These are phyloP conservation scores for Sinopyrophorus schimmeli DNA, from an alignment of 2,888 invertebrate species.

Conservation along the genomic window DNA sequence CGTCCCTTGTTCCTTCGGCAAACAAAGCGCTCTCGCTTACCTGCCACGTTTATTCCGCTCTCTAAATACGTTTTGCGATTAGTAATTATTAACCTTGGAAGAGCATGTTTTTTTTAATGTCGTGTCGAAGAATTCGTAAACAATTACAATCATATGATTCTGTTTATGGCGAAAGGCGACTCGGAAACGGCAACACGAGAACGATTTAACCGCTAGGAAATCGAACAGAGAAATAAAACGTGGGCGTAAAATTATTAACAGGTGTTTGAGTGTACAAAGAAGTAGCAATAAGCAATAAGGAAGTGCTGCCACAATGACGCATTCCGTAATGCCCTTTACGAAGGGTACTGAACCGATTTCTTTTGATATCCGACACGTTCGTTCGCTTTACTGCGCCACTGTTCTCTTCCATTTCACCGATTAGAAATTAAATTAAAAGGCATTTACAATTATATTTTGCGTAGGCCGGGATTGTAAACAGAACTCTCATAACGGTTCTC, in stretches of 20 bases:
- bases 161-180: slow-evolving; percentile 16
- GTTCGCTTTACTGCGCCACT: no score
- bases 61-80: background rate
- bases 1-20: slow-evolving; percentile 19
- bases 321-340: slow-evolving; percentile 30
- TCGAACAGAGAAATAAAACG: slow-evolving; percentile 8
- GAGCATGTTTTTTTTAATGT: slow-evolving; percentile 3
- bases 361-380: slow-evolving; percentile 30
- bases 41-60: background rate
- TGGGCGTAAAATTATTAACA: slow-evolving; percentile 32
- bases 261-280: slow-evolving; percentile 28
- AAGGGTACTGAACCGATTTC: slow-evolving; percentile 33
- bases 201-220: slow-evolving; percentile 19
- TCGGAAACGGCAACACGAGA: slow-evolving; percentile 17
- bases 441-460: no score
- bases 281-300: slow-evolving; percentile 30
- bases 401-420: no score
- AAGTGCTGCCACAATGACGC: slow-evolving; percentile 32
- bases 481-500: no score
- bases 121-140: slow-evolving; percentile 5
- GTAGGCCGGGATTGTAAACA: no score
- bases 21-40: slow-evolving; percentile 12
- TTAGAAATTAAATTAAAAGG: no score
- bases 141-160: slow-evolving; percentile 17
- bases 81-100: background rate